Evolutionary conservation across 2,888 invertebrate genomes (phyloP).

Genomic region (Pyrrhia umbra): DNA sequence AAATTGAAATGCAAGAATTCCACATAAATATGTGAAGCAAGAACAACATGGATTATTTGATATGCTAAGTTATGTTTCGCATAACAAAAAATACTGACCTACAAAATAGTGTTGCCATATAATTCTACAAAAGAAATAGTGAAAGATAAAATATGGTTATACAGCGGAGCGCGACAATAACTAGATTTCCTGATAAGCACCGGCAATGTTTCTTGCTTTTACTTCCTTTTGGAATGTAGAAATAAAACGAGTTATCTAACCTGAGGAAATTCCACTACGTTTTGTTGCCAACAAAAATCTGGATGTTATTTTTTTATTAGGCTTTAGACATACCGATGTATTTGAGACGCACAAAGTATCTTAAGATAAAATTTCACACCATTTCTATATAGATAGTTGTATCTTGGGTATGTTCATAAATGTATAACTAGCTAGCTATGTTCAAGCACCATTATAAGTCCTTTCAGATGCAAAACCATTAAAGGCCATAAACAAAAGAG

Average conservation of each 20-base stretch:
- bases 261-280: constrained; percentile 37
- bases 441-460: neutral
- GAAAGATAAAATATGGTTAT: constrained; percentile 16
- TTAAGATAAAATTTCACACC: neutral
- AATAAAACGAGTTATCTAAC: constrained; percentile 54
- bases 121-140: constrained; percentile 6
- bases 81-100: neutral
- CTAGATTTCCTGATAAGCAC: constrained; percentile 57
- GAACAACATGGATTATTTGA: neutral
- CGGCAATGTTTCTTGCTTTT: constrained; percentile 47
- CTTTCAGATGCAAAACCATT: neutral
- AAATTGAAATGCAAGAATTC: neutral
- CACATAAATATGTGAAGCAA: neutral
- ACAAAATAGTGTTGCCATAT: constrained; percentile 13
- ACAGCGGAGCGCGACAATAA: constrained; percentile 38
- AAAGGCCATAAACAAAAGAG: neutral
- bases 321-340: constrained; percentile 10
- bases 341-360: neutral
- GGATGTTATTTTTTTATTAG: constrained; percentile 29
- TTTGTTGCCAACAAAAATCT: constrained; percentile 32
- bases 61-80: neutral
- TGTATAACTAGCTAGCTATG: neutral
- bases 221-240: constrained; percentile 41
- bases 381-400: no score
- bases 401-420: no score